These are phyloP conservation scores for Callithrix jacchus DNA, from an alignment of 2,113 vertebrate genomes.

Conservation along the genomic window DNA sequence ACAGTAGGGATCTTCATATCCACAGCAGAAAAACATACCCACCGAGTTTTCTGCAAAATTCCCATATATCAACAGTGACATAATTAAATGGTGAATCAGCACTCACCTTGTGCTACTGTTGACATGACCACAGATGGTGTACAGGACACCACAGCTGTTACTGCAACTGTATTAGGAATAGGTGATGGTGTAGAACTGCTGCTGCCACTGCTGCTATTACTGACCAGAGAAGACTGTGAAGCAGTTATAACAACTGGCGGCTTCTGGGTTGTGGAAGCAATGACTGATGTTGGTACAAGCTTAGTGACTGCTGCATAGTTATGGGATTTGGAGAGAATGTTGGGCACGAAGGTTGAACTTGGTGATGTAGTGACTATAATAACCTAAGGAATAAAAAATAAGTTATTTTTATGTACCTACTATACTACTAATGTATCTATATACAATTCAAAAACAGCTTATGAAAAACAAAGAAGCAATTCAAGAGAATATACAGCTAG, in stretches of 20 bases:
- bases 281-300: conserved; percentile 92
- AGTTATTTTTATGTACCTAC: conserved; percentile 69
- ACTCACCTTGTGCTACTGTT: conserved; percentile 91
- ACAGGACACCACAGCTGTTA: conserved; percentile 94
- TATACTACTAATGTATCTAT: background rate
- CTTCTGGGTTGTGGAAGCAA: conserved; percentile 92
- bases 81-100: background rate
- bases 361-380: conserved; percentile 99
- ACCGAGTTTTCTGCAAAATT: conserved; percentile 28
- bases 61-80: background rate
- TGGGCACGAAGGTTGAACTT: conserved; percentile 97
- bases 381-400: conserved; percentile 86
- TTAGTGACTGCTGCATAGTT: conserved; percentile 95
- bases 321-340: conserved; percentile 99
- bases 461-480: conserved; percentile 51
- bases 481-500: conserved; percentile 45
- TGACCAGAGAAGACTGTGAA: conserved; percentile 84
- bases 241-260: conserved; percentile 95
- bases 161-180: conserved; percentile 87
- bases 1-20: background rate
- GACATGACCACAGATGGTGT: conserved; percentile 96
- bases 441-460: conserved; percentile 58
- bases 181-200: conserved; percentile 83
- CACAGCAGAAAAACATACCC: background rate
- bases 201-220: conserved; percentile 81